Base-by-base conservation (phyloP, 2,888 invertebrate species). In the Agrochola lota region DNA sequence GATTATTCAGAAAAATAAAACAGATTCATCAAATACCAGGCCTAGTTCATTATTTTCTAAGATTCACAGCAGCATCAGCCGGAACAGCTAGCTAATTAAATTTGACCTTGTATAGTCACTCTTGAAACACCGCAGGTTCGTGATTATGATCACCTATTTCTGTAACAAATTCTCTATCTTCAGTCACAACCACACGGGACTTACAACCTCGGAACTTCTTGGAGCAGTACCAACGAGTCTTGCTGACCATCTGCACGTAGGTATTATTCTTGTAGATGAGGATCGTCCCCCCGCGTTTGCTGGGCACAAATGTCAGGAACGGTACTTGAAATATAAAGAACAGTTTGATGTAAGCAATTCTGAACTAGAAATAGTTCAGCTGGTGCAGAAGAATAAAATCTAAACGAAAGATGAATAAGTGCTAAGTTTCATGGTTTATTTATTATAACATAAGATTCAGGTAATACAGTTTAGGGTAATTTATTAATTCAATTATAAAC, bases 141-240 rank as follows among this genome's bases (percentile, higher is more conserved):
- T 93, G 93, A 57, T 88, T 83, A 57, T 92, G 91, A 1, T 72
- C 26, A 3, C 83, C 88, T 0, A 87, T 12, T 20, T 85, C 83
- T 2, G 73, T 35, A 0, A 90, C 57, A 60, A 84, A 84, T 17
- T 78, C 69, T 5, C 77, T 80, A 0, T 73, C 73, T 26, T 74
- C 83, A 6, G 81, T 80, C 0, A 88, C 69, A 7, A 87, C 40
- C 1, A 92, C 79, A 30, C 80, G 80, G 1, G 91, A 90, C 67
- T 87, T 89, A 70, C 93, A 93, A 0, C 91, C 90, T 0, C 66
- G 64, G 8, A 57, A 70, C 66, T 88, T 91, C 80, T 91, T 92
- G 0, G 92, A 91, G 74, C 93, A 93, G 62, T 91, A 91, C 92
- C 91, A 93, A 15, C 90, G 81, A 0, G 83, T 85, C 67, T 81